Evolutionary conservation across 2,888 invertebrate genomes (phyloP).

Genomic region (Eumacrocentrus americanus): DNA sequence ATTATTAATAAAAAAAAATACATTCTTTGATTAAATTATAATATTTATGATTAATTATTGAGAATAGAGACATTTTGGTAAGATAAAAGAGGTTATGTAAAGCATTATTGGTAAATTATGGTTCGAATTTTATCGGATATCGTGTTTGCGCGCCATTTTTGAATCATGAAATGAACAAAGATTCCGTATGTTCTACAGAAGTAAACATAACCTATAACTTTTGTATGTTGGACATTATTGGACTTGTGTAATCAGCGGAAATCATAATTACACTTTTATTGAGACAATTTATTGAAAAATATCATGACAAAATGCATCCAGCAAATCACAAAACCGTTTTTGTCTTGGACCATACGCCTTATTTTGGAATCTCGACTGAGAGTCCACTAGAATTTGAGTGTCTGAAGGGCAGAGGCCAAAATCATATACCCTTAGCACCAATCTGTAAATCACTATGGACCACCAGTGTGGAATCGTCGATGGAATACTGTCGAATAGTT

Average conservation of each 20-base stretch:
- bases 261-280: neutral
- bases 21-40: no score
- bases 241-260: no score
- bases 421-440: slow-evolving; percentile 78
- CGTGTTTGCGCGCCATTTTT: neutral
- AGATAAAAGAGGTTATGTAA: neutral
- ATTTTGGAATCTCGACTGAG: slow-evolving; percentile 85
- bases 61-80: no score
- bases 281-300: neutral
- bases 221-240: neutral
- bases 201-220: neutral
- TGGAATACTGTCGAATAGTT: slow-evolving; percentile 95
- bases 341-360: slow-evolving; percentile 92
- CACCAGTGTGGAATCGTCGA: slow-evolving; percentile 90
- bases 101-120: slow-evolving; percentile 12
- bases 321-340: slow-evolving; percentile 94
- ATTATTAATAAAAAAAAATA: no score
- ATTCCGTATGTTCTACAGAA: neutral
- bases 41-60: no score
- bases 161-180: neutral
- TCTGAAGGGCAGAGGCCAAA: slow-evolving; percentile 64
- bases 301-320: slow-evolving; percentile 66
- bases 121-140: no score
- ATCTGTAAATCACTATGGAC: slow-evolving; percentile 96
- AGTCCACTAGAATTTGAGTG: slow-evolving; percentile 83